Percentiles rank a stretch among this genome's conserved stretches.
These are phyloP conservation scores for Phoenicopterus ruber DNA, from an alignment of 2,113 vertebrate genomes.

Conservation along the genomic window DNA sequence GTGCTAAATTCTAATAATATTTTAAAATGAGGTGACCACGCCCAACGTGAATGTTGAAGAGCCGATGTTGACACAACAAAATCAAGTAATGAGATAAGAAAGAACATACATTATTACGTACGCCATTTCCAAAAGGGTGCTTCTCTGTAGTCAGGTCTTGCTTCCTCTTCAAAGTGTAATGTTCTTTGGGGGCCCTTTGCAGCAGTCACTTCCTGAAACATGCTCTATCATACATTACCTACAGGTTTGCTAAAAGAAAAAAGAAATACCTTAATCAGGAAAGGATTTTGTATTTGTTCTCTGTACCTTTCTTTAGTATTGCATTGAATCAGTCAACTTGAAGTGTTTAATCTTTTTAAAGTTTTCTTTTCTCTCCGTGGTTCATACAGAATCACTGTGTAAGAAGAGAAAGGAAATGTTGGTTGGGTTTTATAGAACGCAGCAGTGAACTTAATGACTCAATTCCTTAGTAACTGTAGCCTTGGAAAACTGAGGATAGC, in stretches of 20 bases:
- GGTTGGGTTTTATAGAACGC: background rate
- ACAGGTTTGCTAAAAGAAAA: background rate
- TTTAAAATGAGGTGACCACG: background rate
- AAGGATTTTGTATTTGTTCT: background rate
- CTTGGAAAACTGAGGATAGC: background rate
- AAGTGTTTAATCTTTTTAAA: background rate
- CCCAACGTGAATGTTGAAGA: background rate
- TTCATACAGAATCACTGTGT: background rate
- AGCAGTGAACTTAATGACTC: background rate
- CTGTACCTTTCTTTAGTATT: background rate
- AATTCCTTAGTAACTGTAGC: background rate
- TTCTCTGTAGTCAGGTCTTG: background rate
- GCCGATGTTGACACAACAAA: background rate
- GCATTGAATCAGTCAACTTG: background rate
- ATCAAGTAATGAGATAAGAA: background rate
- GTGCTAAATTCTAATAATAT: accelerated
- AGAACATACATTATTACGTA: background rate
- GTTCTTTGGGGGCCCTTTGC: background rate
- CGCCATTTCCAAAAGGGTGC: background rate
- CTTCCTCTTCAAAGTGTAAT: background rate
- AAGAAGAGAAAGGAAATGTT: background rate
- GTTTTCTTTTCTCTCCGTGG: background rate
- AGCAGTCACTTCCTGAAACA: background rate
- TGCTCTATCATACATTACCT: background rate
- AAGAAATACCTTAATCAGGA: background rate